Percentiles rank a stretch among this genome's conserved stretches.
Conservation (phyloP, 2,113 vertebrate species). For the Peromyscus polionotus region DNA sequence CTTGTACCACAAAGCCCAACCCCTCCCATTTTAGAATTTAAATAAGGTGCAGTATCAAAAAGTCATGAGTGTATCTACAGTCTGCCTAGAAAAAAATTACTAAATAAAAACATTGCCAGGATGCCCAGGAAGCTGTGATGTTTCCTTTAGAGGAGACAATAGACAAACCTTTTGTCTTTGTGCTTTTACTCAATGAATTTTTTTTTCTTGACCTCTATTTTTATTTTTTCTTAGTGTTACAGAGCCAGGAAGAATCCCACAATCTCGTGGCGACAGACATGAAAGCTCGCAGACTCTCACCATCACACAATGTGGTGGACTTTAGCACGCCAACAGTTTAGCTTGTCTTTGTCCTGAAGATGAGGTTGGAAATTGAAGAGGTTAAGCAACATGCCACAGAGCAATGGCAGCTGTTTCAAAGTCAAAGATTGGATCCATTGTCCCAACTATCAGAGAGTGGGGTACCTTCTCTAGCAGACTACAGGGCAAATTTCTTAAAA, state of each 20-base stretch:
- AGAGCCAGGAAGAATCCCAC: neutral
- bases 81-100: neutral
- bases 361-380: neutral
- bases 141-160: neutral
- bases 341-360: neutral
- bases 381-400: neutral
- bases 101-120: neutral
- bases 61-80: neutral
- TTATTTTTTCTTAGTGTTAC: neutral
- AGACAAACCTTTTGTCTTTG: neutral
- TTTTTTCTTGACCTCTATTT: neutral
- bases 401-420: neutral
- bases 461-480: neutral
- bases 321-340: neutral
- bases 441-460: neutral
- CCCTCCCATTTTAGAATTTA: neutral
- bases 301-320: neutral
- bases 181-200: neutral
- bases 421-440: neutral
- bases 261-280: neutral
- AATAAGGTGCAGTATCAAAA: neutral
- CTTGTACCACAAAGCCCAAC: neutral
- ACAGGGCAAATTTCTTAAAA: conserved; percentile 21
- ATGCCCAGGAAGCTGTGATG: neutral
- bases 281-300: neutral